Conservation (phyloP, 2,797 vertebrate genomes). For the Enteromius afrohamiltoni region DNA sequence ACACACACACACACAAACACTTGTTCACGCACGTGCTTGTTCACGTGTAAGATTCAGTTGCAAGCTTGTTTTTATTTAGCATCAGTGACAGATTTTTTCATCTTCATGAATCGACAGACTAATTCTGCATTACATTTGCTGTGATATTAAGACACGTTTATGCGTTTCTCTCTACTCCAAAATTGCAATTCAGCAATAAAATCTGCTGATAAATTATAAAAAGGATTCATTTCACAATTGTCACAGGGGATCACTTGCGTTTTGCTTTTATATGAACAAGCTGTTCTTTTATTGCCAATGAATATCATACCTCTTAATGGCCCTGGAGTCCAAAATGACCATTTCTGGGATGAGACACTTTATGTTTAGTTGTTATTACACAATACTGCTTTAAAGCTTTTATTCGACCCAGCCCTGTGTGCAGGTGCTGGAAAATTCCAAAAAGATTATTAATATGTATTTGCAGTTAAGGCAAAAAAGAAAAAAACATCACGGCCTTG, state of each 20-base stretch:
- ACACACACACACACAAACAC: conserved; percentile 19
- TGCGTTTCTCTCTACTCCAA: not conserved
- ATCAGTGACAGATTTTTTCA: not conserved
- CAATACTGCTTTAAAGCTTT: conserved; percentile 1
- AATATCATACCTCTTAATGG: not conserved
- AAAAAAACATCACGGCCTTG: not conserved
- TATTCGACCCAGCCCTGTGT: not conserved
- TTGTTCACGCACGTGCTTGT: not conserved
- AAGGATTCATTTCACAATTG: not conserved
- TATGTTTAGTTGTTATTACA: conserved; percentile 10
- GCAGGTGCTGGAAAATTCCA: conserved; percentile 11
- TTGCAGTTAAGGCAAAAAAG: conserved; percentile 1
- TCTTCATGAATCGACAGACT: not conserved
- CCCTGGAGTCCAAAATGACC: not conserved
- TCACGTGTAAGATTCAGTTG: not conserved
- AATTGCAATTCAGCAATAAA: not conserved
- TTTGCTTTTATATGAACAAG: conserved; percentile 1
- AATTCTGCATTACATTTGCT: not conserved
- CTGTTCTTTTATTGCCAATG: not conserved
- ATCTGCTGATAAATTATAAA: conserved; percentile 7
- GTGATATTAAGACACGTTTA: not conserved
- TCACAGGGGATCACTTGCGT: not conserved
- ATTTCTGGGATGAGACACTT: not conserved
- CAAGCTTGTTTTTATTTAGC: not conserved
- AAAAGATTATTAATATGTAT: not conserved